Evolutionary conservation across 2,113 vertebrate genomes (phyloP).

Genomic region (Neotoma lepida): DNA sequence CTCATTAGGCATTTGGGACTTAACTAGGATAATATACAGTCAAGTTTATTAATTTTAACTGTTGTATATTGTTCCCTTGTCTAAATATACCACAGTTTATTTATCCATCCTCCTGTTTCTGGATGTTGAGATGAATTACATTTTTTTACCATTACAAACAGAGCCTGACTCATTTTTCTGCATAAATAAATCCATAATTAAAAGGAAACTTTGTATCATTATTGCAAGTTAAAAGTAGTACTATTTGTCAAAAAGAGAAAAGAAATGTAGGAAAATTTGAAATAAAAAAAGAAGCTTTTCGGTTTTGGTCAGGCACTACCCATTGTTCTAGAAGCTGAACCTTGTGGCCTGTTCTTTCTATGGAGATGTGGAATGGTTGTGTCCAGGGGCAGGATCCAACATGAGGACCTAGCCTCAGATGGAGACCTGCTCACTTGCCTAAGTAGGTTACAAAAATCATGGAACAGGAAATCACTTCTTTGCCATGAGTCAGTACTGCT

Average conservation of each 20-base stretch:
- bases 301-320: neutral
- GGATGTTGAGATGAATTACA: slow-evolving; percentile 51
- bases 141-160: slow-evolving; percentile 59
- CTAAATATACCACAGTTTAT: slow-evolving; percentile 61
- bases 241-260: slow-evolving; percentile 23
- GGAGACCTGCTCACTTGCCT: neutral
- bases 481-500: neutral
- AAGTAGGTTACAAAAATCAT: neutral
- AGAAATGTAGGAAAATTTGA: slow-evolving; percentile 32
- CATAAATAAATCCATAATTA: slow-evolving; percentile 58
- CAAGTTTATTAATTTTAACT: slow-evolving; percentile 63
- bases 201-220: slow-evolving; percentile 63
- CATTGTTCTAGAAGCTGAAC: neutral
- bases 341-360: neutral
- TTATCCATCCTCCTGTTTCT: slow-evolving; percentile 64
- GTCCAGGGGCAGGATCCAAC: neutral
- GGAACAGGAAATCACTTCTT: neutral
- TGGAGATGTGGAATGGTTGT: neutral
- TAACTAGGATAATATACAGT: slow-evolving; percentile 44
- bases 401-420: neutral
- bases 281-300: slow-evolving; percentile 54
- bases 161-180: slow-evolving; percentile 55
- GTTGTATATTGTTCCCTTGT: slow-evolving; percentile 48
- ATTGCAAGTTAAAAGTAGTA: slow-evolving; percentile 10
- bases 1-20: slow-evolving; percentile 54